Conservation (phyloP, 2,113 vertebrate species). For the Origma solitaria region DNA sequence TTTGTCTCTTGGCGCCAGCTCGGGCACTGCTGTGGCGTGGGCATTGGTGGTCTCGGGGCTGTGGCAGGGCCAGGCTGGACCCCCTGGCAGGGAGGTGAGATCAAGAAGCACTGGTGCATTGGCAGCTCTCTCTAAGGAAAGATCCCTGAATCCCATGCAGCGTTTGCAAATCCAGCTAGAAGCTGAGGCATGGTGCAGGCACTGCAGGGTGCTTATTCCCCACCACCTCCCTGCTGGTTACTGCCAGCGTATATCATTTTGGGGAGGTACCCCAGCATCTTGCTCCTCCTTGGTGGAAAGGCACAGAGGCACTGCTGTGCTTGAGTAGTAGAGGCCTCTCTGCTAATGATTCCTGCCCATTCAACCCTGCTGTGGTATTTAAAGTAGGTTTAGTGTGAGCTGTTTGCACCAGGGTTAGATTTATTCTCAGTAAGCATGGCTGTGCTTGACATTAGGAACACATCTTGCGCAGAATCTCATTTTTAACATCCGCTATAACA, state of each 20-base stretch:
- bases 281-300: not conserved
- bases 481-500: not conserved
- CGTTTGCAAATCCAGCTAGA: not conserved
- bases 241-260: rapidly evolving
- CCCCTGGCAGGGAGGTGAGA: rapidly evolving
- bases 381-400: not conserved
- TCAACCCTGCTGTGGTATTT: not conserved
- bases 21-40: not conserved
- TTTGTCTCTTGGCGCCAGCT: not conserved
- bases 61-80: not conserved
- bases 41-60: rapidly evolving
- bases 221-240: not conserved
- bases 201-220: not conserved
- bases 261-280: not conserved
- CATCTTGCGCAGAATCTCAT: not conserved
- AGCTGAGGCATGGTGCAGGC: not conserved
- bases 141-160: not conserved
- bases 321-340: not conserved
- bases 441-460: not conserved
- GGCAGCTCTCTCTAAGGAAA: not conserved
- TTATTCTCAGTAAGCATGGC: not conserved
- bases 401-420: not conserved
- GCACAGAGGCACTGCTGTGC: not conserved
- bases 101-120: not conserved
- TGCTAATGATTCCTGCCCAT: constrained; percentile 2